phyloP scores from a whole-genome alignment of 2,888 invertebrate genomes.

The Athripsodes cinereus region DNA sequence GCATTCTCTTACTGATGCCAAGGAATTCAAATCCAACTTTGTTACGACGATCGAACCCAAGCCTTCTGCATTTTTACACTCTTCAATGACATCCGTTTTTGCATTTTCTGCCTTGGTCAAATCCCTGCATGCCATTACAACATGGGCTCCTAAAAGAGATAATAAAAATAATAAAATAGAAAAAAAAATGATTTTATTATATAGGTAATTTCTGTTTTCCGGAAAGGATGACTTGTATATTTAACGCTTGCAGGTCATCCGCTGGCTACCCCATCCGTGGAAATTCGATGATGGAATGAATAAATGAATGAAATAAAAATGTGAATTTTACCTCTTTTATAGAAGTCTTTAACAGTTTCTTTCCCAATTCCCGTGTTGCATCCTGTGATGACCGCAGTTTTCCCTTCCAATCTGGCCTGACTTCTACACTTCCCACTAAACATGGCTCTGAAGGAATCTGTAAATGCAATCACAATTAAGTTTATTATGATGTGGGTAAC shows the following conservation, averaged over 20 bases:
- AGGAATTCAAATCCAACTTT: slow-evolving; percentile 37
- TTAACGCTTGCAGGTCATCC: too few species aligned
- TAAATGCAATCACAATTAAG: too few species aligned
- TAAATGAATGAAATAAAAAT: too few species aligned
- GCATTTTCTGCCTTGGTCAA: slow-evolving; percentile 36
- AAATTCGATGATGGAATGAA: too few species aligned
- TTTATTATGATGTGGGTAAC: too few species aligned
- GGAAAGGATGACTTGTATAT: too few species aligned
- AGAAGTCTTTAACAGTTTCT: slow-evolving; percentile 56
- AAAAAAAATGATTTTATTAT: too few species aligned
- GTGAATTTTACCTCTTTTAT: slow-evolving; percentile 45
- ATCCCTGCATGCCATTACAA: slow-evolving; percentile 55
- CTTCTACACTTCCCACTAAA: slow-evolving; percentile 45
- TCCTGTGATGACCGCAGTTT: slow-evolving; percentile 50
- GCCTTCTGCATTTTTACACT: slow-evolving; percentile 30
- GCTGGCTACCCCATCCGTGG: too few species aligned
- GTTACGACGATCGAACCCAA: slow-evolving; percentile 35
- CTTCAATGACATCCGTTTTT: slow-evolving; percentile 33
- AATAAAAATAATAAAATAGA: too few species aligned
- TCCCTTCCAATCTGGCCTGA: slow-evolving; percentile 45
- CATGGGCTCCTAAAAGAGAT: slow-evolving; percentile 40
- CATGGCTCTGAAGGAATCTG: too few species aligned
- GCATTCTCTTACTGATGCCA: slow-evolving; percentile 39
- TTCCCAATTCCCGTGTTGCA: slow-evolving; percentile 69
- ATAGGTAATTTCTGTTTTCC: too few species aligned